phyloP scores from a whole-genome alignment of 2,797 vertebrate species.

The Lerista edwardsae region DNA sequence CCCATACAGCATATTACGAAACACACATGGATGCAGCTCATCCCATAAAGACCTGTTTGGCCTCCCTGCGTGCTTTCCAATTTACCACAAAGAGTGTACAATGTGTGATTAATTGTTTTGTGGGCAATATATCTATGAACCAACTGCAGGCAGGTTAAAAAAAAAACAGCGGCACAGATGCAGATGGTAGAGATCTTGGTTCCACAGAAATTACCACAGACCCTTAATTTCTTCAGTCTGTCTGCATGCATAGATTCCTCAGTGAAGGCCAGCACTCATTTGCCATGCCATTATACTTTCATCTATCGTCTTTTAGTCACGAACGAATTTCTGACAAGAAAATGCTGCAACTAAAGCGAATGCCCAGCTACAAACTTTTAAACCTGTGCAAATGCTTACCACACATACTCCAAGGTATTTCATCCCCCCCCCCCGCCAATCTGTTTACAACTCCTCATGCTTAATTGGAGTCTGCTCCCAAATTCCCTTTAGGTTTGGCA shows the following conservation, averaged over 20 bases:
- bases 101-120: neutral
- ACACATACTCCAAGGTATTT: neutral
- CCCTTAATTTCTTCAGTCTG: slow-evolving; percentile 4
- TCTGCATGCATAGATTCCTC: neutral
- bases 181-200: slow-evolving; percentile 2
- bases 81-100: neutral
- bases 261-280: neutral
- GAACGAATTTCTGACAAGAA: neutral
- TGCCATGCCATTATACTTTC: neutral
- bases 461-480: neutral
- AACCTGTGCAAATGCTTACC: neutral
- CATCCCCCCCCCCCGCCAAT: neutral
- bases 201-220: neutral
- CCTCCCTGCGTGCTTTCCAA: neutral
- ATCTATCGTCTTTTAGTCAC: neutral
- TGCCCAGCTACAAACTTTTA: neutral
- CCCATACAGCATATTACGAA: neutral
- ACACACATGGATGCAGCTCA: neutral
- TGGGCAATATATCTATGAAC: neutral
- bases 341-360: neutral
- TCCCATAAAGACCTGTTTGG: neutral
- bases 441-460: neutral
- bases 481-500: neutral
- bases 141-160: neutral
- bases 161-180: neutral